Conservation (phyloP, 2,888 invertebrate species). For the Sphaerophoria taeniata region DNA sequence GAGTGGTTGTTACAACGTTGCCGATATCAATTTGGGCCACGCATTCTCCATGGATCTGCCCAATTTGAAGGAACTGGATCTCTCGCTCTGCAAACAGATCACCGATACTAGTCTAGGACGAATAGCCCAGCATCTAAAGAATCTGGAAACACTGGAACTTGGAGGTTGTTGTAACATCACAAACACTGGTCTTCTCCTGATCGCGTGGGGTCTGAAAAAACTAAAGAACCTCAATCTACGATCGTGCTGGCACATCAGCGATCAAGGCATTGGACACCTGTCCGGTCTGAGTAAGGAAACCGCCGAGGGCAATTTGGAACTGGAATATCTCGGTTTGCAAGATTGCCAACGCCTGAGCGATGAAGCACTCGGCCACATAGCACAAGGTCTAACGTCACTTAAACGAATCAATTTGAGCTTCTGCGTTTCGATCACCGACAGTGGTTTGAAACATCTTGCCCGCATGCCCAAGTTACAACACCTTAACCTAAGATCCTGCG, state of each 20-base stretch:
- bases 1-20: conserved; percentile 96
- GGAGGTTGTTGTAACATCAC: conserved; percentile 97
- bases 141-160: conserved; percentile 93
- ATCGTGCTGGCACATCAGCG: conserved; percentile 96
- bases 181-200: conserved; percentile 92
- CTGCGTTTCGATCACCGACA: conserved; percentile 97
- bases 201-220: conserved; percentile 94
- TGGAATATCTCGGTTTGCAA: conserved; percentile 94
- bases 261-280: conserved; percentile 94
- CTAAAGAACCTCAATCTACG: conserved; percentile 93
- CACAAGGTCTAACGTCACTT: conserved; percentile 90
- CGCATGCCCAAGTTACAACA: conserved; percentile 92
- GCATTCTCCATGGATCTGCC: conserved; percentile 91
- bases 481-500: conserved; percentile 95
- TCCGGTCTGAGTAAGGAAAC: conserved; percentile 88
- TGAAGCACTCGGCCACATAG: conserved; percentile 93
- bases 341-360: conserved; percentile 97
- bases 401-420: conserved; percentile 96
- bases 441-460: conserved; percentile 93
- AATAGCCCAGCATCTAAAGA: conserved; percentile 93
- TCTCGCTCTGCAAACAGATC: conserved; percentile 97
- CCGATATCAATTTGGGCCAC: conserved; percentile 92
- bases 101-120: conserved; percentile 94
- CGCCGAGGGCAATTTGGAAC: conserved; percentile 87
- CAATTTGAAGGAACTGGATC: conserved; percentile 90